Percentiles rank a stretch among this genome's conserved stretches.
These are phyloP conservation scores for Balaenoptera acutorostrata DNA, from an alignment of 2,113 vertebrate genomes.

Conservation along the genomic window DNA sequence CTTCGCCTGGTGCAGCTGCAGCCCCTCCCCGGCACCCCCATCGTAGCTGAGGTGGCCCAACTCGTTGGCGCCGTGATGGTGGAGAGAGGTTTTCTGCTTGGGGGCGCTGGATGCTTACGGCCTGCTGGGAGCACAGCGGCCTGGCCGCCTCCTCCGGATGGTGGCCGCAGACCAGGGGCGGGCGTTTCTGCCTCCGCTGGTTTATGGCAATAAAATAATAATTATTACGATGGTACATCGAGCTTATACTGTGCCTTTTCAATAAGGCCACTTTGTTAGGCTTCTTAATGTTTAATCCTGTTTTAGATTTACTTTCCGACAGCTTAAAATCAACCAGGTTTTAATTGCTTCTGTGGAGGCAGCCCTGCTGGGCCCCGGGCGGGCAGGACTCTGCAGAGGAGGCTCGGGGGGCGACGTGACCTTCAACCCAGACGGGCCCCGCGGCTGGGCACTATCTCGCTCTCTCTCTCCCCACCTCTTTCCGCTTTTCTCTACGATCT, in stretches of 20 bases:
- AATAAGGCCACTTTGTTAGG: constrained; percentile 61
- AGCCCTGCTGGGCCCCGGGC: background rate
- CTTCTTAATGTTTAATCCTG: constrained; percentile 68
- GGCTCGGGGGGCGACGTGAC: background rate
- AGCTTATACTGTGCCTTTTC: constrained; percentile 42
- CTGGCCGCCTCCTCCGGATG: background rate
- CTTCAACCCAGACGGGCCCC: background rate
- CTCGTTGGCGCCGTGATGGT: background rate
- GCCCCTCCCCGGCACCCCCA: background rate
- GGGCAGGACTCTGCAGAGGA: background rate
- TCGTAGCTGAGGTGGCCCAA: background rate
- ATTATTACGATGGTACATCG: background rate
- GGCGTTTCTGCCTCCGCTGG: background rate
- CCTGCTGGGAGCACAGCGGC: constrained; percentile 9
- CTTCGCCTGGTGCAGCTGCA: background rate
- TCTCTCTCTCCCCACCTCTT: background rate
- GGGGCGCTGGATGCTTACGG: background rate
- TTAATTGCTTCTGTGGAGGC: constrained; percentile 36
- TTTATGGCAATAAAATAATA: constrained; percentile 40
- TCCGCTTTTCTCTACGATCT: background rate
- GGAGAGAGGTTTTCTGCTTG: constrained; percentile 22
- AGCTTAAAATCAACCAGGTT: constrained; percentile 18
- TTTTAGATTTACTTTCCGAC: constrained; percentile 61
- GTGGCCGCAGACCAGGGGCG: constrained; percentile 3
- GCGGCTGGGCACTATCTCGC: fast-evolving